Percentiles rank a stretch among this genome's conserved stretches.
phyloP scores from a whole-genome alignment of 2,888 invertebrate genomes.

The Tenthredo livida region DNA sequence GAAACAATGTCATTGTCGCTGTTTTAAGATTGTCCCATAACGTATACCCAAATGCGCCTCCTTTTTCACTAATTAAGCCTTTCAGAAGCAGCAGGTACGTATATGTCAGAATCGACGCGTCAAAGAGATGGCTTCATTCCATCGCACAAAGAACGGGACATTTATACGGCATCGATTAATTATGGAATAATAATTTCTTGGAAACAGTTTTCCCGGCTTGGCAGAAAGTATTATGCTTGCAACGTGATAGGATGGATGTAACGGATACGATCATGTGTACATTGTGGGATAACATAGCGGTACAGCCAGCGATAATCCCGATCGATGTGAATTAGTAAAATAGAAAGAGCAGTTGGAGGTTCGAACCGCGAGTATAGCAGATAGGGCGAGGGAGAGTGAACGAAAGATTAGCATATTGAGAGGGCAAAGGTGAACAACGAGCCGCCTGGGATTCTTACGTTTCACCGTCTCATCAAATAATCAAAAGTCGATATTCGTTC shows the following conservation, averaged over 20 bases:
- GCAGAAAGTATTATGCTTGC: background rate
- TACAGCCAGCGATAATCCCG: background rate
- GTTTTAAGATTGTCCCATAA: background rate
- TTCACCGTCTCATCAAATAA: constrained; percentile 70
- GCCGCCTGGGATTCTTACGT: constrained; percentile 66
- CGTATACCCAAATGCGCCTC: background rate
- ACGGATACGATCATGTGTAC: background rate
- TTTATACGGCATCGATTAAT: constrained; percentile 46
- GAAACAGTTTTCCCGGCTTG: background rate
- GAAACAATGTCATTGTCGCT: background rate
- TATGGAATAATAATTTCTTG: constrained; percentile 19
- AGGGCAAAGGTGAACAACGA: constrained; percentile 59
- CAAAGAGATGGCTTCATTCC: constrained; percentile 46
- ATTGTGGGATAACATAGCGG: background rate
- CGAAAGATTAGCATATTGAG: constrained; percentile 67
- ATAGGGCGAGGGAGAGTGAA: constrained; percentile 20
- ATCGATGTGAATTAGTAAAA: constrained; percentile 35
- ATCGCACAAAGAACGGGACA: constrained; percentile 24
- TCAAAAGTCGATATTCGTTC: constrained; percentile 69
- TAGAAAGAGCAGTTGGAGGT: background rate
- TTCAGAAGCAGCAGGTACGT: constrained; percentile 4
- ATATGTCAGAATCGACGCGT: constrained; percentile 14
- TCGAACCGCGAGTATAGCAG: background rate
- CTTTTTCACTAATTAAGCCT: constrained; percentile 12
- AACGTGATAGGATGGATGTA: background rate